phyloP scores from a whole-genome alignment of 1,140 invertebrate genomes.

The Drosophila dunni region DNA sequence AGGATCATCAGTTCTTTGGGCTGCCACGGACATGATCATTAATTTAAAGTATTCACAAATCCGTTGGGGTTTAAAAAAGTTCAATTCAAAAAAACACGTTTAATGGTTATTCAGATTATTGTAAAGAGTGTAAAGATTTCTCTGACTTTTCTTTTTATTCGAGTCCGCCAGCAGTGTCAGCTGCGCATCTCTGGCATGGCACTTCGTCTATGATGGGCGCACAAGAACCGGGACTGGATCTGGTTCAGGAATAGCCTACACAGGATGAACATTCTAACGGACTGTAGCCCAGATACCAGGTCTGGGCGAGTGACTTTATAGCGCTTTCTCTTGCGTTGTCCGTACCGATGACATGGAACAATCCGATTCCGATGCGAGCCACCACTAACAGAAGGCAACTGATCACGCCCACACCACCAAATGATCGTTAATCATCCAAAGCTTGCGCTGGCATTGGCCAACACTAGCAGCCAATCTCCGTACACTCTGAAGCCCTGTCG shows the following conservation, averaged over 20 bases:
- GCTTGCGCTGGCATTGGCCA: slow-evolving; percentile 11
- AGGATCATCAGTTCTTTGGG: slow-evolving; percentile 18
- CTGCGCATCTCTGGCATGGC: slow-evolving; percentile 29
- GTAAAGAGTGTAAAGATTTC: not conserved
- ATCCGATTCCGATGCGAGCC: not conserved
- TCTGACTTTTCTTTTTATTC: not conserved
- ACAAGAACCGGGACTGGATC: not conserved
- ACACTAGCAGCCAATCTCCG: slow-evolving; percentile 2
- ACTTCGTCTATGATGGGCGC: not conserved
- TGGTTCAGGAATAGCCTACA: too few species aligned
- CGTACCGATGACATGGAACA: not conserved
- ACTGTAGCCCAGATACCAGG: too few species aligned
- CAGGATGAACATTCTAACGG: too few species aligned
- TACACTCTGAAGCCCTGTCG: not conserved
- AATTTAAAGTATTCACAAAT: not conserved
- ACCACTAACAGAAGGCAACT: not conserved
- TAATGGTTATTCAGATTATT: not conserved
- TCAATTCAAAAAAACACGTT: not conserved
- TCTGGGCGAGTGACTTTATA: not conserved
- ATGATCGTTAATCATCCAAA: slow-evolving; percentile 62
- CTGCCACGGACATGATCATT: slow-evolving; percentile 40
- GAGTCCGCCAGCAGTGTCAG: slow-evolving; percentile 52
- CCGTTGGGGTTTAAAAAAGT: not conserved
- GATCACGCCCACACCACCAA: slow-evolving; percentile 2
- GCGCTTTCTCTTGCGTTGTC: slow-evolving; percentile 1